Evolutionary conservation across 2,113 vertebrate genomes (phyloP), one percentile per base, ranked within the genome.

Genomic region (Numenius arquata): DNA sequence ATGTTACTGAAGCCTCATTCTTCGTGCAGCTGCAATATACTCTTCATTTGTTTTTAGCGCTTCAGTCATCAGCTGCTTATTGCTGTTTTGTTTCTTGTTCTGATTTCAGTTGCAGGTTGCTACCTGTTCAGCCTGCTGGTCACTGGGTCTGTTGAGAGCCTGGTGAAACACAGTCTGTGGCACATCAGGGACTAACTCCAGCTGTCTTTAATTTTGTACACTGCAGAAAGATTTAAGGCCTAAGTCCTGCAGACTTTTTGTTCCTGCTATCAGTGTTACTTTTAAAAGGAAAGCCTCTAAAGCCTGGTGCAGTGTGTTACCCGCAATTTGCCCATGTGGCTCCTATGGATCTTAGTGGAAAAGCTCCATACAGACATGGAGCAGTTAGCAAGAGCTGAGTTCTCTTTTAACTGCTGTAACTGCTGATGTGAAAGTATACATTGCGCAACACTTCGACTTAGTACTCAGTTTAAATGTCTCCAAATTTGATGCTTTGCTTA

Each of bases 51-150:
- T 7, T 85, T 67, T 77, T 43, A 67, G 43, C 13, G 6, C 12
- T 66, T 88, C 27, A 20, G 21, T 89, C 52, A 61, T 59, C 47
- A 78, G 6, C 53, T 87, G 34, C 52, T 74, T 50, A 18, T 18
- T 50, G 68, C 55, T 78, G 20, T 27, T 90, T 32, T 25, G 11
- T 58, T 52, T 55, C 56, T 95, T 41, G 45, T 62, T 43, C 55
- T 59, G 17, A 23, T 53, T 90, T 89, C 89, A 84, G 1, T 66
- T 0, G 0, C 23, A 0, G 1, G 0, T 91, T 32, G 15, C 85
- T 50, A 6, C 59, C 86, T 83, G 13, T 9, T 48, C 40, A 68
- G 45, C 77, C 32, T 22, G 6, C 21, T 71, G 32, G 40, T 85
- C 67, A 17, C 53, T 30, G 67, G 6, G 5, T 59, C 62, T 76